Base-by-base conservation (phyloP, 2,888 invertebrate species). In the Drosophila pullipes region DNA sequence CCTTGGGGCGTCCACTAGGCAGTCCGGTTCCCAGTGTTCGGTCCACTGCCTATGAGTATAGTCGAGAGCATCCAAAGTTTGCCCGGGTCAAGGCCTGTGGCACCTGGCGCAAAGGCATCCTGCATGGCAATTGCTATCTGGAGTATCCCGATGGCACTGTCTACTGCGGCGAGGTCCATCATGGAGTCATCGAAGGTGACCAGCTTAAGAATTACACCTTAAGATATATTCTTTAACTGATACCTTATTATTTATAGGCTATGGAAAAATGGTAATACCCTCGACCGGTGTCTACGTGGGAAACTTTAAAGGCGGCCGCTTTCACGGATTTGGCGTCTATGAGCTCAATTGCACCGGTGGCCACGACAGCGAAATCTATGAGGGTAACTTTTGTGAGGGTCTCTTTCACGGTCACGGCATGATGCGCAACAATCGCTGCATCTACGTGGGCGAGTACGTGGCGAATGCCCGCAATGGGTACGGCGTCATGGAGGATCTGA, bases 401-500 rank as follows among this genome's bases (percentile, higher is more conserved):
- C 94, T 95, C 60, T 96, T 97, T 2, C 96, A 97, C 89, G 98
- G 98, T 0, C 97, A 98, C 91, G 98, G 98, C 0, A 95, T 96
- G 65, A 95, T 96, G 75, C 96, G 96, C 72, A 96, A 97, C 89
- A 97, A 97, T 30, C 96, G 96, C 78, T 97, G 97, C 89, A 96
- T 96, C 66, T 98, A 98, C 91, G 97, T 98, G n/a, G 98, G 98
- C 0, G 97, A 98, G 89, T 98, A 98, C 96, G 94, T 95, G 18
- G 94, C 94, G 60, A 97, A 98, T 28, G 95, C 95, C 3, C 96
- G 96, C 82, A 96, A 96, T 81, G 98, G 98, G 0, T 98, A 98
- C 86, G 98, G 98, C 0, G 97, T 98, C 1, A 96, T 97, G 95
- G 97, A 98, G 90, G 97, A 98, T 87, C 96, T 97, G 59, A 95